These are phyloP conservation scores for Spodoptera exigua DNA, from an alignment of 2,888 invertebrate genomes.

Conservation along the genomic window DNA sequence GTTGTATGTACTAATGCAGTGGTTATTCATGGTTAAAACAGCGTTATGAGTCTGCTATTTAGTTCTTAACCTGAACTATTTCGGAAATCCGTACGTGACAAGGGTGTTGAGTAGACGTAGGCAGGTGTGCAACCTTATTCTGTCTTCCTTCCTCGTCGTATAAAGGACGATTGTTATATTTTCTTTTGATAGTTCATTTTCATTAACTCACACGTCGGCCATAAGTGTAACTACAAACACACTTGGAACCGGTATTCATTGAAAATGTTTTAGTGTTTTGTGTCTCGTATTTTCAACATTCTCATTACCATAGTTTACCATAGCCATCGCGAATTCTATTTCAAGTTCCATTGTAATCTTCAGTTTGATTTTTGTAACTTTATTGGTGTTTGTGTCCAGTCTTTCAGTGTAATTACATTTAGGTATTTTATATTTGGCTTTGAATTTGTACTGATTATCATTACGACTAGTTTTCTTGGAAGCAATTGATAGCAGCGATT, in stretches of 20 bases:
- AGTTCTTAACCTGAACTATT: conserved; percentile 35
- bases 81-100: conserved; percentile 64
- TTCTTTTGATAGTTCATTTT: too few species aligned
- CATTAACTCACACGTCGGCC: too few species aligned
- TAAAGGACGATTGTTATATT: neutral
- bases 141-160: conserved; percentile 36
- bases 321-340: too few species aligned
- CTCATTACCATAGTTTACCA: too few species aligned
- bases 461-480: too few species aligned
- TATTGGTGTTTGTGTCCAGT: too few species aligned
- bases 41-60: conserved; percentile 44
- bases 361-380: too few species aligned
- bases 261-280: neutral
- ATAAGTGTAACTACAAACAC: too few species aligned
- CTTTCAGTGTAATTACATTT: neutral
- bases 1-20: conserved; percentile 71
- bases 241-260: too few species aligned
- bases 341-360: too few species aligned
- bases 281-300: neutral
- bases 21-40: conserved; percentile 56
- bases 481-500: too few species aligned
- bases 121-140: conserved; percentile 68
- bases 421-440: neutral
- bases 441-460: too few species aligned
- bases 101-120: conserved; percentile 58